Conservation (phyloP, 1,140 invertebrate species). For the Calliphora vicina region DNA sequence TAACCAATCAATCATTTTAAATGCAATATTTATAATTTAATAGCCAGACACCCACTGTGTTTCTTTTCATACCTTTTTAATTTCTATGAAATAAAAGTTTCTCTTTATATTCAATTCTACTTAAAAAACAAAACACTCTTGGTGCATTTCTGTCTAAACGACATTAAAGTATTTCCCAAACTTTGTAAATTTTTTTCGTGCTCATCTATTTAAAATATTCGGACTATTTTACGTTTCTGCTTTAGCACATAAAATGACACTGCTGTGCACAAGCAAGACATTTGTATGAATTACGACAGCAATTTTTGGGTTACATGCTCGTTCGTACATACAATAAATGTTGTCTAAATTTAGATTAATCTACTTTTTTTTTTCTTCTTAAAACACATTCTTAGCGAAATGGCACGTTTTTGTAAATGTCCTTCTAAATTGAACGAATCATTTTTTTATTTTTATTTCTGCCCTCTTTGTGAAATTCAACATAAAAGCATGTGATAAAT, state of each 20-base stretch:
- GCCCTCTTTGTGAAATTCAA: not conserved
- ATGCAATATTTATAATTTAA: too few species aligned
- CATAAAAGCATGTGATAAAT: not conserved
- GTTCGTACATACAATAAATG: not conserved
- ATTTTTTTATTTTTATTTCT: not conserved
- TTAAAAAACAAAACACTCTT: too few species aligned
- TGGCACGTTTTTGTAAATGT: constrained; percentile 10
- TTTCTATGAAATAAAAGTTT: too few species aligned
- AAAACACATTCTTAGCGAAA: not conserved
- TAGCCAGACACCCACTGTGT: too few species aligned
- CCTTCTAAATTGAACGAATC: not conserved
- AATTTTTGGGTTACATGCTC: not conserved
- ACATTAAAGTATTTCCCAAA: too few species aligned
- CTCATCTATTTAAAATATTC: too few species aligned
- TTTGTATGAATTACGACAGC: not conserved
- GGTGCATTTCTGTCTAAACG: too few species aligned
- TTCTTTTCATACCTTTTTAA: too few species aligned
- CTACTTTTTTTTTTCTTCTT: not conserved
- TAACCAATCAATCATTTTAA: too few species aligned
- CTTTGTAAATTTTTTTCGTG: too few species aligned
- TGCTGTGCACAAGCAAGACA: not conserved
- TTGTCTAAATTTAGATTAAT: not conserved
- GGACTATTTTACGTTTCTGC: not conserved
- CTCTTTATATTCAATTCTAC: too few species aligned
- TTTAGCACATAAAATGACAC: not conserved